phyloP scores from a whole-genome alignment of 2,888 invertebrate species.

The Anthrax anthrax region DNA sequence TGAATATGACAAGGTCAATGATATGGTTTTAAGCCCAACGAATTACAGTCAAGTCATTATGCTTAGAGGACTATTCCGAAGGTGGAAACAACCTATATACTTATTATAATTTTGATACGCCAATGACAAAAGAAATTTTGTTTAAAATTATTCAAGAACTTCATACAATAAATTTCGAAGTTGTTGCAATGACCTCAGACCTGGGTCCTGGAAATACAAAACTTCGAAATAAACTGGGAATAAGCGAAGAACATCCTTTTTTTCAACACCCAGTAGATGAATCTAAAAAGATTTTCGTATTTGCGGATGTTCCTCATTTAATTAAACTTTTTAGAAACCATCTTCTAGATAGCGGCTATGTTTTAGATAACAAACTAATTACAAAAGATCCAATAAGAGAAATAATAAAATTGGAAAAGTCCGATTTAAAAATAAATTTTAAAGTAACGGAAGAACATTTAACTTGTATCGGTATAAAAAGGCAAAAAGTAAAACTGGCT shows the following conservation, averaged over 20 bases:
- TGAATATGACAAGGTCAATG: conserved; percentile 4
- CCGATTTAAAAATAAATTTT: background rate
- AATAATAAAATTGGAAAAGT: background rate
- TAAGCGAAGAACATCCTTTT: no score
- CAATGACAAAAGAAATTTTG: conserved; percentile 3
- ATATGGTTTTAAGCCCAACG: background rate
- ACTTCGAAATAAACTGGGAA: no score
- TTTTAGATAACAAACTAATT: background rate
- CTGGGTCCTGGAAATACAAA: no score
- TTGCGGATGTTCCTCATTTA: background rate
- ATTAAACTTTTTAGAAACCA: background rate
- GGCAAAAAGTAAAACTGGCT: background rate
- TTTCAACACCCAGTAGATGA: background rate
- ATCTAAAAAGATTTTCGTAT: background rate
- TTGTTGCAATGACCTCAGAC: background rate
- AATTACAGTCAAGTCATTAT: conserved; percentile 10
- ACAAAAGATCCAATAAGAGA: background rate
- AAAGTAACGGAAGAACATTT: background rate
- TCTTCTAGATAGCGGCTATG: background rate
- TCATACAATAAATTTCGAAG: conserved; percentile 3
- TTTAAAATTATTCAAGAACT: conserved; percentile 1
- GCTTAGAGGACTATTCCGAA: conserved; percentile 6
- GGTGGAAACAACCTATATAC: conserved; percentile 12
- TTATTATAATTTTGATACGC: conserved; percentile 8
- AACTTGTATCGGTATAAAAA: background rate